A percentile compares a stretch with the other conserved stretches of the same genome.
These are phyloP conservation scores for Sycophaga agraensis DNA, from an alignment of 1,140 invertebrate genomes.

Conservation along the genomic window DNA sequence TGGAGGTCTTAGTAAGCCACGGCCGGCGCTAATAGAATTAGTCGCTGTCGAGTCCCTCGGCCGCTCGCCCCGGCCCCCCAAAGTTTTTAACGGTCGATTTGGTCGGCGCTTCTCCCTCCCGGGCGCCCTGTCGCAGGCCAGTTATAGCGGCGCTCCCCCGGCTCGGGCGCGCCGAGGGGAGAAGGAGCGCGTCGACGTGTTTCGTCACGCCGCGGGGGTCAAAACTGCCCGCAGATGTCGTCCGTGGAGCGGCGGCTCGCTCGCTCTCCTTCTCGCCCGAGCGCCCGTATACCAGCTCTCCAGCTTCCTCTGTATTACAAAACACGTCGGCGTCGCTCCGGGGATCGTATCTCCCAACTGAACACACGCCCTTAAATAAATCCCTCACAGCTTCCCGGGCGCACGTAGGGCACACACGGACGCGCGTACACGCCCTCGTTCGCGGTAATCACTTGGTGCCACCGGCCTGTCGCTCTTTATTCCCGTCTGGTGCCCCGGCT, in stretches of 20 bases:
- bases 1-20: constrained; percentile 3
- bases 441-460: no score
- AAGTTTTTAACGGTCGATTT: constrained; percentile 3
- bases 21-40: constrained; percentile 52
- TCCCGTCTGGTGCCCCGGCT: no score
- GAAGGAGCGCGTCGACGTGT: background rate
- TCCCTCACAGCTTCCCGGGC: no score
- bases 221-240: constrained; percentile 4
- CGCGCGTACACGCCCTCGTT: no score
- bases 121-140: background rate
- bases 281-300: no score
- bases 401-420: no score
- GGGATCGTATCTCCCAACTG: background rate
- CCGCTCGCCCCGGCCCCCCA: background rate
- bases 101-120: background rate
- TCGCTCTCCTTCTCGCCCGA: no score
- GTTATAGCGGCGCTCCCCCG: background rate
- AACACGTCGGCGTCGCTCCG: background rate
- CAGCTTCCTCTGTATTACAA: no score
- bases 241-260: no score
- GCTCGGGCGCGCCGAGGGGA: no score
- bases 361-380: constrained; percentile 8
- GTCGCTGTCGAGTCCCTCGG: constrained; percentile 9
- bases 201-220: background rate
- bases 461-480: no score